Evolutionary conservation across 2,888 invertebrate species (phyloP), one percentile per base, ranked within the genome.

Genomic region (Caenorhabditis sp.): DNA sequence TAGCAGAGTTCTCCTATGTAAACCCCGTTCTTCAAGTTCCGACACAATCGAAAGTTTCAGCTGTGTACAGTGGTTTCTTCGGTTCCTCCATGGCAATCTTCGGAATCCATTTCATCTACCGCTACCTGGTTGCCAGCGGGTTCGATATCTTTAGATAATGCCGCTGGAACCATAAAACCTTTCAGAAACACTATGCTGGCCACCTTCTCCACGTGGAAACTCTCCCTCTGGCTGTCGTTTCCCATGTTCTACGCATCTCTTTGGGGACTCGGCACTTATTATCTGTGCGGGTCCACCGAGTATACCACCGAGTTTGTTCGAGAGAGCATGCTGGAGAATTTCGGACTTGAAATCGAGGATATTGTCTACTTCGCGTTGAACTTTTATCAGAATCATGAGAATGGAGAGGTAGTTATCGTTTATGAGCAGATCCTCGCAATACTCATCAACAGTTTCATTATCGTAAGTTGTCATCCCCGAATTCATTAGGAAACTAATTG

Each of bases 81-180:
- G 74, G 74, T 22, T 22, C 65, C 2, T 74, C 74, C 5, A 65
- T 74, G 65, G 64, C 65, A 3, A 58, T 74, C 11, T 74, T 74
- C 24, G 58, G 58, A 20, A 58, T 74, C 20, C 62, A 74, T 37
- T 74, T 74, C 22, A 65, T 65, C n/a, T 74, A 74, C n/a, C 40
- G 74, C 40, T 74, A 65, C 24, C 37, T 74, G 5, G 74, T 74
- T 0, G 65, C 69, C 6, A 50, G 20, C 18, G 50, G 50, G 60
- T 60, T 4, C 4, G 32, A 6, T 32, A n/a, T n/a, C n/a, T n/a
- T n/a, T n/a, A n/a, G n/a, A n/a, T n/a, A n/a, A n/a, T n/a, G n/a
- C n/a, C n/a, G n/a, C n/a, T n/a, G n/a, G n/a, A n/a, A n/a, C n/a
- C n/a, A n/a, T n/a, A n/a, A n/a, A n/a, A n/a, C n/a, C 26, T 62